phyloP scores from a whole-genome alignment of 2,888 invertebrate genomes.

The Euplexia lucipara region DNA sequence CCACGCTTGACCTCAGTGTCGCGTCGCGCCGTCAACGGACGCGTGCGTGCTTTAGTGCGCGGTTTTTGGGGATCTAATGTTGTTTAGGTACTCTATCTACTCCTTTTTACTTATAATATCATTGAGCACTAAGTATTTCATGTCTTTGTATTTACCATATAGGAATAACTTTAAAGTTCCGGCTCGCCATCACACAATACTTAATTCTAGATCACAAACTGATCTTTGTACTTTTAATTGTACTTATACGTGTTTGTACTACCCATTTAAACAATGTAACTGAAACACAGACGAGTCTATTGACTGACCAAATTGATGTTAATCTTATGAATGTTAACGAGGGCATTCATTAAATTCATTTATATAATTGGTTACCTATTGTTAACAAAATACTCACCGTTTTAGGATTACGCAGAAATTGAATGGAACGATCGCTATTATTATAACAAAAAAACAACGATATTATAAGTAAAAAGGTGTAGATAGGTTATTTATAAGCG shows the following conservation, averaged over 20 bases:
- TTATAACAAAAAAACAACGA: neutral
- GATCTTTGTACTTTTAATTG: too few relatives aligned
- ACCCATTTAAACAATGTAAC: neutral
- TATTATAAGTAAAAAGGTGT: too few relatives aligned
- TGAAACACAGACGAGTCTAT: neutral
- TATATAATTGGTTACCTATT: neutral
- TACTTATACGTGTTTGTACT: too few relatives aligned
- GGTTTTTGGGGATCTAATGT: too few relatives aligned
- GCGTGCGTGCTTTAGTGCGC: too few relatives aligned
- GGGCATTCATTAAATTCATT: too few relatives aligned
- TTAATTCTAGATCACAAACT: neutral
- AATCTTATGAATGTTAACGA: neutral
- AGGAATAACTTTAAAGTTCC: constrained; percentile 39
- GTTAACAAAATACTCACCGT: constrained; percentile 4
- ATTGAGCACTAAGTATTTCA: too few relatives aligned
- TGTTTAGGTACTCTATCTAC: too few relatives aligned
- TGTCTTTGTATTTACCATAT: constrained; percentile 55
- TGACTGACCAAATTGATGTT: neutral
- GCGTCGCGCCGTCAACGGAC: too few relatives aligned
- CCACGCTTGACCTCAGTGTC: too few relatives aligned
- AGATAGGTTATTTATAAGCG: too few relatives aligned
- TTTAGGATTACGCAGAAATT: constrained; percentile 16
- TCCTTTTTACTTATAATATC: too few relatives aligned
- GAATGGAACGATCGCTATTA: neutral
- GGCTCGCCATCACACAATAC: constrained; percentile 28